phyloP scores from a whole-genome alignment of 2,888 invertebrate genomes.

The Plebejus anna region DNA sequence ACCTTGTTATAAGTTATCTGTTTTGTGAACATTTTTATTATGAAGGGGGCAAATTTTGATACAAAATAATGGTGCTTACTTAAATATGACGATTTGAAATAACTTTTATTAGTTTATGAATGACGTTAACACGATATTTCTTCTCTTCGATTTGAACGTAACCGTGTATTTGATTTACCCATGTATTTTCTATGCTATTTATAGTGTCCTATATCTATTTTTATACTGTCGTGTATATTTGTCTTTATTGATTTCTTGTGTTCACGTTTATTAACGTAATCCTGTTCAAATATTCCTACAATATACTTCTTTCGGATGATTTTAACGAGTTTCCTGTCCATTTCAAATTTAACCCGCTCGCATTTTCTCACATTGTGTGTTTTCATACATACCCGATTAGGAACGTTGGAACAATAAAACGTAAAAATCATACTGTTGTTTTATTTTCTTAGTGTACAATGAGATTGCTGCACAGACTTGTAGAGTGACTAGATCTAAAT shows the following conservation, averaged over 20 bases:
- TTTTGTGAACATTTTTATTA: background rate
- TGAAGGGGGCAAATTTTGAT: background rate
- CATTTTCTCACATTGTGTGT: constrained; percentile 22
- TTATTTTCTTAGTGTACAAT: constrained; percentile 42
- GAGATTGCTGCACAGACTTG: constrained; percentile 26
- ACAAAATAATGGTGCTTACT: background rate
- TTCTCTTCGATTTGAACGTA: background rate
- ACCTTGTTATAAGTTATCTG: background rate
- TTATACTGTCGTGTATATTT: constrained; percentile 18
- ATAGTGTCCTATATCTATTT: background rate
- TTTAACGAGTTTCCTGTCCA: constrained; percentile 9
- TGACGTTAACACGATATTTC: background rate
- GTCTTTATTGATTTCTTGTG: background rate
- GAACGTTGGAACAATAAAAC: constrained; percentile 42
- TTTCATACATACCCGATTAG: constrained; percentile 11
- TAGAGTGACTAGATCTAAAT: constrained; percentile 1
- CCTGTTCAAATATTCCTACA: background rate
- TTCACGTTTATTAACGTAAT: constrained; percentile 24
- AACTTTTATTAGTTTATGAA: background rate
- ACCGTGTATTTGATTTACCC: background rate
- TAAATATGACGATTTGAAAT: background rate
- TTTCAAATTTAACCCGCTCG: background rate
- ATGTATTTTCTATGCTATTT: background rate
- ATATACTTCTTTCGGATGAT: background rate
- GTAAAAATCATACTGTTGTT: constrained; percentile 41